Percentiles rank a stretch among this genome's conserved stretches.
phyloP scores from a whole-genome alignment of 2,797 vertebrate species.

The Enteromius fasciolatus region DNA sequence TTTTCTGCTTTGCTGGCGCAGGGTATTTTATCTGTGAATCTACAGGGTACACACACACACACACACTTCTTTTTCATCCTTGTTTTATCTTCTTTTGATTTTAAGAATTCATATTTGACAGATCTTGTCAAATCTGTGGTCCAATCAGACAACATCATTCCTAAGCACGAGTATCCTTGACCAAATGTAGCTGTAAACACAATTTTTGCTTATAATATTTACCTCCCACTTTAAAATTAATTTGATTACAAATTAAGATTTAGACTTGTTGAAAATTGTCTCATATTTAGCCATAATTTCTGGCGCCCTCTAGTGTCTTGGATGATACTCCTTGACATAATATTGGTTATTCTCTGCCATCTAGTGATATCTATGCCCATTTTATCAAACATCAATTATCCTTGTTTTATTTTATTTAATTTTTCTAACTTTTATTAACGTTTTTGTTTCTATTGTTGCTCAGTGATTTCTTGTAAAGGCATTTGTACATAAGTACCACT shows the following conservation, averaged over 20 bases:
- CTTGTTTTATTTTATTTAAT: background rate
- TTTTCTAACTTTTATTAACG: too few relatives aligned
- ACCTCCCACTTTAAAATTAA: background rate
- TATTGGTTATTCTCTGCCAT: background rate
- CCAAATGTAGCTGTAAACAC: background rate
- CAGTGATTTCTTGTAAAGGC: conserved; percentile 56
- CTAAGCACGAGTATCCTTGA: background rate
- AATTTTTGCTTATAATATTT: background rate
- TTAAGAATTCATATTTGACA: background rate
- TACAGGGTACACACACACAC: conserved; percentile 71
- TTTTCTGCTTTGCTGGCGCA: conserved; percentile 52
- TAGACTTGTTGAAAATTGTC: background rate
- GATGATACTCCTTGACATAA: background rate
- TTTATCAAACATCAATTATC: background rate
- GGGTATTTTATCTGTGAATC: conserved; percentile 70
- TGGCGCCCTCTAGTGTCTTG: conserved; percentile 39
- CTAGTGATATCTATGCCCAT: conserved; percentile 12
- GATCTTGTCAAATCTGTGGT: conserved; percentile 1
- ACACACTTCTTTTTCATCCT: background rate
- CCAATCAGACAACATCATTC: background rate
- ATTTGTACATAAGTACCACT: conserved; percentile 69
- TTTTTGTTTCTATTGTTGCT: conserved; percentile 33
- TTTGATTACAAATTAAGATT: background rate
- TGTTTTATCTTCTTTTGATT: background rate
- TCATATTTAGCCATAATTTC: background rate